Base-by-base conservation (phyloP, 2,113 vertebrate genomes). In the Conger conger region DNA sequence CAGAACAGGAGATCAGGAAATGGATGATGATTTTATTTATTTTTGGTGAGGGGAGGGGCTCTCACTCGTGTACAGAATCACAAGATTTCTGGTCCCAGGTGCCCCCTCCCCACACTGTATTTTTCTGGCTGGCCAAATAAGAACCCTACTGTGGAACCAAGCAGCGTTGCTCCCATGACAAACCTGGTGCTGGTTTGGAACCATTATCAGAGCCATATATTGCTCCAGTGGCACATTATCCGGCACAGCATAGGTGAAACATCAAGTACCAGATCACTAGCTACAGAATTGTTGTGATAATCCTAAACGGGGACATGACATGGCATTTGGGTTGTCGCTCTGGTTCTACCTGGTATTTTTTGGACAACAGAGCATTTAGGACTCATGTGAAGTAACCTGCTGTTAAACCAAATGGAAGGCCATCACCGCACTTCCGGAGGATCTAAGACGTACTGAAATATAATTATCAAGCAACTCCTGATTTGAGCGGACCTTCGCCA, bases 401-500 rank as follows among this genome's bases (percentile, higher is more conserved):
- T 84, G 50, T 77, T 79, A 84, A 88, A 53, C 82, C 38, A 80
- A 77, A 87, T 73, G 20, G 1, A 4, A 50, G 85, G 50, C 68
- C 63, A 0, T 85, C 82, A 84, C 60, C 30, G 0, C 79, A 85
- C 27, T 87, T 77, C 63, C 86, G 82, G 50, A 50, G 76, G 73
- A 50, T 13, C 45, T 50, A 50, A 50, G 11, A 50, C 11, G 45
- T 57, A 79, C 78, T 54, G 85, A 77, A 91, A 90, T 90, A 86
- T 85, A 89, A 90, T 90, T 27, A 68, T 8, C 7, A 27, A 73
- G 33, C 68, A 73, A 33, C 68, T 33, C 68, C 30, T 73, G 88
- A 88, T 87, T 88, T 91, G 89, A 88, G 76, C 11, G 88, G 86
- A 76, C 85, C 87, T 82, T 45, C 11, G 20, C 57, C 35, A 80